Conservation (phyloP, 2,113 vertebrate species). For the Cinclus cinclus region DNA sequence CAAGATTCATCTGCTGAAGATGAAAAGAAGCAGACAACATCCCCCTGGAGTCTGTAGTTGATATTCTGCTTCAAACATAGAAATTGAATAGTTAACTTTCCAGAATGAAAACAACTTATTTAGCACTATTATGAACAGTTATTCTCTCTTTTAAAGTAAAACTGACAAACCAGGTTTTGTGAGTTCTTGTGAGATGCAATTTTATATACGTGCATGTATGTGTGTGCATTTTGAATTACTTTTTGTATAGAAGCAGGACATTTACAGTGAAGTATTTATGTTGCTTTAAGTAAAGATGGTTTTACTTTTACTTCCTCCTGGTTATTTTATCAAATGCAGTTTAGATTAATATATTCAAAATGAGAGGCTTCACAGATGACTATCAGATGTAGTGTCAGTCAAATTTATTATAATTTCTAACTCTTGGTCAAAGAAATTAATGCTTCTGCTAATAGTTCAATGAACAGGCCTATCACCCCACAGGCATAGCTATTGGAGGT, state of each 20-base stretch:
- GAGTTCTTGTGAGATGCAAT: background rate
- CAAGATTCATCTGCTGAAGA: conserved; percentile 58
- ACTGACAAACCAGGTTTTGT: background rate
- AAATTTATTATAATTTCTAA: conserved; percentile 22
- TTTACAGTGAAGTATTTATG: background rate
- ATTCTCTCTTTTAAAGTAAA: conserved; percentile 20
- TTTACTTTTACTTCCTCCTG: background rate
- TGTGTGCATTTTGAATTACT: background rate
- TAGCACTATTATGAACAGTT: conserved; percentile 38
- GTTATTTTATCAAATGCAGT: background rate
- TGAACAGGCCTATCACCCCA: background rate
- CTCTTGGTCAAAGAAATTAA: background rate
- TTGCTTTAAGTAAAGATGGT: background rate
- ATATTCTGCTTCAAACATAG: conserved; percentile 34
- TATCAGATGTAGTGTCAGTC: background rate
- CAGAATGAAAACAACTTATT: conserved; percentile 43
- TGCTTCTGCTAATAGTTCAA: background rate
- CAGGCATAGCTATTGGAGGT: background rate
- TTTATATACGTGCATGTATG: fast-evolving
- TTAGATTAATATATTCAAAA: background rate
- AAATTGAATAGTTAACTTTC: conserved; percentile 41
- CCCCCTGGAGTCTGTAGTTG: conserved; percentile 40
- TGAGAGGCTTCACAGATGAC: background rate
- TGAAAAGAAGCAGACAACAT: conserved; percentile 60
- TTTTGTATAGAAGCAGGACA: background rate